Evolutionary conservation across 2,113 vertebrate genomes (phyloP), one percentile per base, ranked within the genome.

Genomic region (Syngnathus floridae): DNA sequence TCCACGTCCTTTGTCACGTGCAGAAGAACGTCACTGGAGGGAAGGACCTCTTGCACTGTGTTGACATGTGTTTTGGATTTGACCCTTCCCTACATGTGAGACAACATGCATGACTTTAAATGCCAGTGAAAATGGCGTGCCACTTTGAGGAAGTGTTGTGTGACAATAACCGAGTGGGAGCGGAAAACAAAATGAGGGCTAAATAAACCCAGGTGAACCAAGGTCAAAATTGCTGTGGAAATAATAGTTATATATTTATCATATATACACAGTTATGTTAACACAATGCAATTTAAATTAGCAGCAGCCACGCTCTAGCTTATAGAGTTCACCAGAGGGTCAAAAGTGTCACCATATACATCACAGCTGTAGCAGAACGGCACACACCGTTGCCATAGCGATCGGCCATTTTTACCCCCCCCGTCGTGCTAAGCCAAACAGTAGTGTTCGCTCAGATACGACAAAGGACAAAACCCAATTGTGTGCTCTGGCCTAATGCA

Each of bases 271-370:
- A 31, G 26, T 31, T 31, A 31, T 31, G 26, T 41, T 4, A 36
- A 58, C 35, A 4, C 16, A 36, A 58, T 37, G 35, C 56, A n/a
- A 19, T n/a, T 45, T 74, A 75, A 63, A 13, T 16, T 78, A 57
- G 72, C 7, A 31, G 64, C 57, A 57, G 65, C 54, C 54, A 9
- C 48, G 51, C 66, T 71, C 75, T 62, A 68, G 78, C 76, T 75
- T 74, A 70, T 41, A 59, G 85, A 86, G 88, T 89, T 89, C 88
- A 89, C 69, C 65, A 64, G 64, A 64, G 82, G 88, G 88, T 88
- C 86, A 86, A 81, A 83, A 82, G 83, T 87, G 88, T 87, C 86
- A 87, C 82, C 85, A 80, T 84, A 89, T 89, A 88, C 82, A 89
- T 89, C 88, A 89, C 86, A 81, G 85, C 81, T 86, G 83, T 85